phyloP scores from a whole-genome alignment of 2,113 vertebrate genomes.

The Sphyrna mokarran region DNA sequence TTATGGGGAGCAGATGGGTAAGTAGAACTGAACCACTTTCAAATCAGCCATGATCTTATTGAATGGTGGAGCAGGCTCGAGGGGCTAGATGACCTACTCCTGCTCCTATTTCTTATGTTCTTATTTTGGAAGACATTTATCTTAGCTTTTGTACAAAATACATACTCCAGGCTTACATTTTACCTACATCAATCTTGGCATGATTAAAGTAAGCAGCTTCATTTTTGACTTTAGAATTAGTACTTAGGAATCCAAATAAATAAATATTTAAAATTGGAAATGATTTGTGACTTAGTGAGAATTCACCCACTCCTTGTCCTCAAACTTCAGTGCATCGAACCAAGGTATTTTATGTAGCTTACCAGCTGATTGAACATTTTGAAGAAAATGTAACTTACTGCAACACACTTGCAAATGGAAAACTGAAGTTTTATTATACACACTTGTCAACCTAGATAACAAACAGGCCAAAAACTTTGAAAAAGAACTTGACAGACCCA shows the following conservation, averaged over 20 bases:
- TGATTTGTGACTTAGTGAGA: no score
- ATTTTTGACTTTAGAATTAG: no score
- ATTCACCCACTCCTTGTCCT: no score
- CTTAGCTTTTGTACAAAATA: neutral
- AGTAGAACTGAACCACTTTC: no score
- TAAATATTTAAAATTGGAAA: no score
- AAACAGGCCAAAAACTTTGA: neutral
- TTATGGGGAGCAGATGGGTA: no score
- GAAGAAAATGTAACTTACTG: neutral
- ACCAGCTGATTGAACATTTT: neutral
- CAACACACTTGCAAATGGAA: neutral
- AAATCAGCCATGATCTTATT: no score
- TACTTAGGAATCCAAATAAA: no score
- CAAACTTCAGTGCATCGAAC: neutral
- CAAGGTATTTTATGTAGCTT: neutral
- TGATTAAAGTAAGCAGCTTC: no score
- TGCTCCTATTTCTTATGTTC: neutral
- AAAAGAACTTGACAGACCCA: neutral
- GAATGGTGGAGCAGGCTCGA: no score
- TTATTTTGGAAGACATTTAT: neutral
- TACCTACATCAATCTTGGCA: neutral
- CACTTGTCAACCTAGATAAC: neutral
- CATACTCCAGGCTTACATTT: neutral
- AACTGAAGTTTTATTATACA: neutral
- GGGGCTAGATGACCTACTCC: no score